Base-by-base conservation (phyloP, 2,888 invertebrate species). In the Zygothrica quintamaculata region DNA sequence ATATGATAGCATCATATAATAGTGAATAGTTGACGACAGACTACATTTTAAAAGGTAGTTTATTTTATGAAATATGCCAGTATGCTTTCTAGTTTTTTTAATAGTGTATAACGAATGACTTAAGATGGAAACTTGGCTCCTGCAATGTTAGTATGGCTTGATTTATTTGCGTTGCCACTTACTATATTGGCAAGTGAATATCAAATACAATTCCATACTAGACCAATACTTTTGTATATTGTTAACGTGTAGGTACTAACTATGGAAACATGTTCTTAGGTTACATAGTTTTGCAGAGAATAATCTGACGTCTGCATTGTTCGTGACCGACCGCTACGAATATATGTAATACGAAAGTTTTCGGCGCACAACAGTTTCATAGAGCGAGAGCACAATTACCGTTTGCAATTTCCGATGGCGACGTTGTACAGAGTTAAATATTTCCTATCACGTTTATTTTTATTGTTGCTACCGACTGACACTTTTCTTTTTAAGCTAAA, bases 391-490 rank as follows among this genome's bases (percentile, higher is more conserved):
- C 75, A 78, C 62, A 65, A 78, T 75, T 75, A 82, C 85, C 80
- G 80, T 80, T 62, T 65, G 65, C 73, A 64, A 76, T 85, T 85
- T 79, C 79, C 80, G 85, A 69, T 84, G 62, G 50, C 74, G 60
- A 47, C 69, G 76, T 72, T 68, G 75, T 61, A 71, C 74, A 59
- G 74, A 71, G 74, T 81, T 77, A 57, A 71, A 87, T 80, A 80
- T 84, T 84, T 81, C 66, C 78, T 58, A 70, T 59, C 74, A 81
- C 84, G 81, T 84, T 56, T 67, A 34, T 58, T 16, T 58, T 50
- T 36, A 25, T 59, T 29, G 59, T 43, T 37, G 33, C 18, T 56
- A 43, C 48, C 52, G 52, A 15, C 69, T 61, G 53, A 57, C 72
- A 75, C 72, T 75, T 72, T 78, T 75, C 67, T 67, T 78, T 77